These are phyloP conservation scores for Aphidius ervi DNA, from an alignment of 1,140 invertebrate species.

Conservation along the genomic window DNA sequence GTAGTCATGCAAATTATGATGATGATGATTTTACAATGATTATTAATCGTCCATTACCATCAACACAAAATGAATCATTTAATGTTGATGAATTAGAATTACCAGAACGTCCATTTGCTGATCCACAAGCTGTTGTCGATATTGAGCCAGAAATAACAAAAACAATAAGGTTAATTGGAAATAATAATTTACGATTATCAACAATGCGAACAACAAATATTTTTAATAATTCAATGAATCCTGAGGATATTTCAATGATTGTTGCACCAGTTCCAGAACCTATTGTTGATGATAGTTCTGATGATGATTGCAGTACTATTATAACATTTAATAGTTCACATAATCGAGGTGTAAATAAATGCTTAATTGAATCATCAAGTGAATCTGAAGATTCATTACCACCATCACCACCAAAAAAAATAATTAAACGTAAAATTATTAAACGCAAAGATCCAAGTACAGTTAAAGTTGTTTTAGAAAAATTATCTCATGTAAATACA, in stretches of 20 bases:
- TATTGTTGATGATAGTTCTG: not conserved
- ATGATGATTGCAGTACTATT: not conserved
- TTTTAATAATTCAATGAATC: not conserved
- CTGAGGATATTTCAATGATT: no score
- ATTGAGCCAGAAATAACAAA: constrained; percentile 31
- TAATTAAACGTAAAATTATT: not conserved
- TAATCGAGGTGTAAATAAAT: no score
- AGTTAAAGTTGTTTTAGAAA: constrained; percentile 40
- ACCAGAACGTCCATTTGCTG: constrained; percentile 26
- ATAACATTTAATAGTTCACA: not conserved
- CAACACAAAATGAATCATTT: constrained; percentile 23
- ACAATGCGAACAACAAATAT: not conserved
- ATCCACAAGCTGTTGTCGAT: not conserved
- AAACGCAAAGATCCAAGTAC: constrained; percentile 33
- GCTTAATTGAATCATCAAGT: constrained; percentile 6
- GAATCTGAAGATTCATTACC: constrained; percentile 11
- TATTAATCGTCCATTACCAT: constrained; percentile 17
- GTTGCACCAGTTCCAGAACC: no score
- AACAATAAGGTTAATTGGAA: constrained; percentile 22
- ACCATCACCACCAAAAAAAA: not conserved
- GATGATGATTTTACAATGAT: constrained; percentile 37
- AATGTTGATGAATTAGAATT: constrained; percentile 35
- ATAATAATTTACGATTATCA: not conserved
- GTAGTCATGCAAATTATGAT: constrained; percentile 19
- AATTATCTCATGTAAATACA: constrained; percentile 25